Percentiles rank a stretch among this genome's conserved stretches.
phyloP scores from a whole-genome alignment of 2,113 vertebrate species.

The Dendropsophus ebraccatus region DNA sequence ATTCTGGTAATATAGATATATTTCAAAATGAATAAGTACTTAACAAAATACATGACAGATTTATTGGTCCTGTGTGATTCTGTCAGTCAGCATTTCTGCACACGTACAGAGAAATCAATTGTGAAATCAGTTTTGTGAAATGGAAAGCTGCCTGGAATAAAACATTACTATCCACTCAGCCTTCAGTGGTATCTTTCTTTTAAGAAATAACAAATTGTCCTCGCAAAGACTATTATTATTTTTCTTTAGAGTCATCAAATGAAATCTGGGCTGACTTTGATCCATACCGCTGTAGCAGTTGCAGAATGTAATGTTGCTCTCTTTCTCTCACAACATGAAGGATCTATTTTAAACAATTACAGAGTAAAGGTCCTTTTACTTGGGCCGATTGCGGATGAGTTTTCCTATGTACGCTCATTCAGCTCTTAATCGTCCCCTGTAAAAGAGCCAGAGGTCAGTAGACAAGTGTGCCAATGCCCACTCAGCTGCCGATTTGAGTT shows the following conservation, averaged over 20 bases:
- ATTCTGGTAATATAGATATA: constrained; percentile 70
- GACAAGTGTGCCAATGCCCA: too few relatives aligned
- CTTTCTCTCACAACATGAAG: constrained; percentile 7
- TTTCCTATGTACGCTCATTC: too few relatives aligned
- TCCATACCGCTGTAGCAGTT: neutral
- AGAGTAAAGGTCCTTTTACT: too few relatives aligned
- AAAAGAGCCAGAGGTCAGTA: too few relatives aligned
- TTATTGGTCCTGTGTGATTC: constrained; percentile 73
- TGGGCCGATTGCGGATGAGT: too few relatives aligned
- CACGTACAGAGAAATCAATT: constrained; percentile 71
- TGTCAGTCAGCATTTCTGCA: constrained; percentile 73
- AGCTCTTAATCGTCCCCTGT: too few relatives aligned
- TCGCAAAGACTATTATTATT: constrained; percentile 59
- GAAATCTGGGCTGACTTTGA: constrained; percentile 10
- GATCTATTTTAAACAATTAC: neutral
- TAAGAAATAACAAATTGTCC: constrained; percentile 59
- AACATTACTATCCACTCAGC: constrained; percentile 61
- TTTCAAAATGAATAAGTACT: constrained; percentile 75
- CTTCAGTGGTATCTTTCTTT: constrained; percentile 54
- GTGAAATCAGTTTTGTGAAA: constrained; percentile 64
- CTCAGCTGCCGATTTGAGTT: too few relatives aligned
- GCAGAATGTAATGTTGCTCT: neutral
- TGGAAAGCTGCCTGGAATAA: constrained; percentile 61
- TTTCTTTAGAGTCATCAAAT: constrained; percentile 41
- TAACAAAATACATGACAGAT: constrained; percentile 75